Conservation (phyloP, 1,140 invertebrate genomes). For the Drosophila baimaii region DNA sequence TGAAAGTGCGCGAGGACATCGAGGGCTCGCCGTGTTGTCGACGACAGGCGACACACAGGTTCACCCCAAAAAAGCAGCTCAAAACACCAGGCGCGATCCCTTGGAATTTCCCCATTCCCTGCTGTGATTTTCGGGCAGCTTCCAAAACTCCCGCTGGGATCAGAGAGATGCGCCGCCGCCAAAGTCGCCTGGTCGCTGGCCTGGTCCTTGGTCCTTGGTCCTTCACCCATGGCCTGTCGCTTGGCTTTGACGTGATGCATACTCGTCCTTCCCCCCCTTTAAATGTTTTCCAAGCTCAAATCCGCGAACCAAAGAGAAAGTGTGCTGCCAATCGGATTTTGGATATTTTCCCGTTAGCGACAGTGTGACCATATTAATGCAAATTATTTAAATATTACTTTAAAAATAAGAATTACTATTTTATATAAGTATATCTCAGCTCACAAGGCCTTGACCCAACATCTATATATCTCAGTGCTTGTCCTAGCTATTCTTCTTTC, state of each 20-base stretch:
- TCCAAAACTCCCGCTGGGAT: constrained; percentile 79
- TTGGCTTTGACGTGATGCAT: constrained; percentile 41
- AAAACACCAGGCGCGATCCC: constrained; percentile 57
- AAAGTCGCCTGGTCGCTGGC: constrained; percentile 28
- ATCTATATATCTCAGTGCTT: no score
- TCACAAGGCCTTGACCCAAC: not conserved
- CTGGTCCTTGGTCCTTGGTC: not conserved
- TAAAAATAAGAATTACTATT: not conserved
- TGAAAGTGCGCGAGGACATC: constrained; percentile 17
- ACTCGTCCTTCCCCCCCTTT: not conserved
- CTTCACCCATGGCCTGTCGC: constrained; percentile 11
- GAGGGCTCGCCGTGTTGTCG: constrained; percentile 36
- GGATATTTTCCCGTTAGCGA: no score
- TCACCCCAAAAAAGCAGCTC: constrained; percentile 56
- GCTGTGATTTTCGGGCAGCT: constrained; percentile 75
- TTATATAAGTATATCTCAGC: not conserved
- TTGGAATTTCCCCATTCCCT: constrained; percentile 25
- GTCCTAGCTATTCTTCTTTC: not conserved
- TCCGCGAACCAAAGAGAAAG: not conserved
- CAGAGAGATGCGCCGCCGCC: constrained; percentile 73
- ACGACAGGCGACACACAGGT: constrained; percentile 35
- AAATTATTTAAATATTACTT: no score
- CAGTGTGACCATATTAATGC: no score
- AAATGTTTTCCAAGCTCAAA: not conserved
- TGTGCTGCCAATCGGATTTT: not conserved